Percentiles rank a stretch among this genome's conserved stretches.
These are phyloP conservation scores for Trichoplusia ni DNA, from an alignment of 1,140 invertebrate genomes.

Conservation along the genomic window DNA sequence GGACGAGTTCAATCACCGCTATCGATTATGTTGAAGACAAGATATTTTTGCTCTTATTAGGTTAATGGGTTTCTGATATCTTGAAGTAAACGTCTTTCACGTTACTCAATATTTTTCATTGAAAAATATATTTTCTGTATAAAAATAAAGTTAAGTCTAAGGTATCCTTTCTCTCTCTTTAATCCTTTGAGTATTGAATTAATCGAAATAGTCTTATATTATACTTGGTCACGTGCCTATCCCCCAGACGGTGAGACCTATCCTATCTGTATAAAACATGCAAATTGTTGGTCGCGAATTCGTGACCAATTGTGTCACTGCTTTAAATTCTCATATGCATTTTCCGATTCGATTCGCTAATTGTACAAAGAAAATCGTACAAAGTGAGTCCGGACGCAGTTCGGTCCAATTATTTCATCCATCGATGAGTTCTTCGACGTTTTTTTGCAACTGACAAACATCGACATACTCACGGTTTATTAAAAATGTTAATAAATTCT, in stretches of 20 bases:
- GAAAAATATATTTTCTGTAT: too few species aligned
- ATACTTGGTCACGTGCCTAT: too few species aligned
- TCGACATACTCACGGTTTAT: not conserved
- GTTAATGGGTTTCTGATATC: not conserved
- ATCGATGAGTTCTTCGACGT: not conserved
- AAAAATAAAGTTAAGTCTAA: too few species aligned
- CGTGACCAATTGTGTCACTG: too few species aligned
- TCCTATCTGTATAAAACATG: too few species aligned
- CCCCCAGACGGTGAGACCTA: too few species aligned
- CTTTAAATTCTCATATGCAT: not conserved
- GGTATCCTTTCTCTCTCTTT: too few species aligned
- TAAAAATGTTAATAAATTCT: conserved; percentile 11
- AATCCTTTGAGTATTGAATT: too few species aligned
- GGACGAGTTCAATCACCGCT: not conserved
- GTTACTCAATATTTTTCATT: too few species aligned
- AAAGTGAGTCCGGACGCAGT: not conserved
- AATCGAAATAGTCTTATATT: too few species aligned
- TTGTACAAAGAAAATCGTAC: not conserved
- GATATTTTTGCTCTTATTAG: not conserved
- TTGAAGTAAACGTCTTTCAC: too few species aligned
- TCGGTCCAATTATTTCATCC: conserved; percentile 15
- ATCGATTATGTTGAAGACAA: not conserved
- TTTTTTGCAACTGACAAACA: not conserved
- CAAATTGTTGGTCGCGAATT: too few species aligned
- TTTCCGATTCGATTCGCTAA: not conserved